phyloP scores from a whole-genome alignment of 1,140 invertebrate genomes.

The Gryllus bimaculatus region DNA sequence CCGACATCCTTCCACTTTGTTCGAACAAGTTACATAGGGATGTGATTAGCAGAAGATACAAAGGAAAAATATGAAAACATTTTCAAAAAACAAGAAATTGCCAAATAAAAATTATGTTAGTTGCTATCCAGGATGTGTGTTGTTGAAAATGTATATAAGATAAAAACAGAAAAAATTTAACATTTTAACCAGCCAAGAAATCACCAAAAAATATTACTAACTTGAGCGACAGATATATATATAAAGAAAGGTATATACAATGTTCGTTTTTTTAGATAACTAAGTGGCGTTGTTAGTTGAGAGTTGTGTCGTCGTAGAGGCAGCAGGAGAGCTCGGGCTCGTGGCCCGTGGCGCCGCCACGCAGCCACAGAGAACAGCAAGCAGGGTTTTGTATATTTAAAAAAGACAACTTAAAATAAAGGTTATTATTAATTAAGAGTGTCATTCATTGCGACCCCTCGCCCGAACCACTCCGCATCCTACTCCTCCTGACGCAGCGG shows the following conservation, averaged over 20 bases:
- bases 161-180: not conserved
- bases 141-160: constrained; percentile 2
- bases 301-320: not conserved
- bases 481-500: too few species aligned
- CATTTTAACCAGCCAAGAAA: not conserved
- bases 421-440: not conserved
- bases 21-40: constrained; percentile 1
- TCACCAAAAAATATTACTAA: constrained; percentile 6
- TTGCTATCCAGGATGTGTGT: not conserved
- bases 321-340: not conserved
- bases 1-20: not conserved
- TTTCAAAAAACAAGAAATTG: not conserved
- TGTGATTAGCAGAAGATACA: not conserved
- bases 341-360: too few species aligned
- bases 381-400: constrained; percentile 5
- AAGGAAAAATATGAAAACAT: not conserved
- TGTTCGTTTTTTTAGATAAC: not conserved
- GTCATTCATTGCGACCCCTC: not conserved
- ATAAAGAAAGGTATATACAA: not conserved
- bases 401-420: constrained; percentile 1
- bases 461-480: too few species aligned
- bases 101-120: not conserved
- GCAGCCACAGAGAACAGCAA: not conserved
- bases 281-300: constrained; percentile 1
- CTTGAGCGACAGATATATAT: not conserved